A percentile compares a stretch with the other conserved stretches of the same genome.
These are phyloP conservation scores for Poecilia gillii DNA, from an alignment of 2,797 vertebrate genomes.

Conservation along the genomic window DNA sequence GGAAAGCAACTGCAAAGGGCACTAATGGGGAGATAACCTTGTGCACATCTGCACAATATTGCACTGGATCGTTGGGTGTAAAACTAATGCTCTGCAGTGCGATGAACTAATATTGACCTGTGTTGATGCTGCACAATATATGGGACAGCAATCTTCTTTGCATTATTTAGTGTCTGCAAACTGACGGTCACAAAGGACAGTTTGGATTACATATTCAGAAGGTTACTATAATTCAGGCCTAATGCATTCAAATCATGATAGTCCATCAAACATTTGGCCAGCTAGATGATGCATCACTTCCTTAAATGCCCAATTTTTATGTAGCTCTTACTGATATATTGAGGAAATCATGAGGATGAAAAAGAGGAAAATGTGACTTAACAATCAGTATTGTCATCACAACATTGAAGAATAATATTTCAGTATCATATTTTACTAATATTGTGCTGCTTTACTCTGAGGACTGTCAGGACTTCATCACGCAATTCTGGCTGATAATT, in stretches of 20 bases:
- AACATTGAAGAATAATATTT: not conserved
- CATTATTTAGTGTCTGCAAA: not conserved
- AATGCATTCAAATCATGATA: not conserved
- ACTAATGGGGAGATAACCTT: not conserved
- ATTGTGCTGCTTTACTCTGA: not conserved
- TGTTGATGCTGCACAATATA: not conserved
- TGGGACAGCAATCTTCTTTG: not conserved
- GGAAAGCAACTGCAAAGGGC: not conserved
- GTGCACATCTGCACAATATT: not conserved
- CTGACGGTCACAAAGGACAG: not conserved
- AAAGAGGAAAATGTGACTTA: too few species aligned
- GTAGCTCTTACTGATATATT: not conserved
- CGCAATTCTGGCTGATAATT: not conserved
- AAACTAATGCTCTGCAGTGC: not conserved
- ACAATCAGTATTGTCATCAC: not conserved
- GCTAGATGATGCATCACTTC: not conserved
- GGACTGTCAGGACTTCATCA: not conserved
- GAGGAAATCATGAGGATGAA: too few species aligned
- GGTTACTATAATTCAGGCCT: not conserved
- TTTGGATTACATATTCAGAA: not conserved
- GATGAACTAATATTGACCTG: not conserved
- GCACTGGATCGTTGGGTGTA: not conserved
- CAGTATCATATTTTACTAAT: not conserved
- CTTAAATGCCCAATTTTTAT: not conserved
- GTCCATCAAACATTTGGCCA: not conserved